Evolutionary conservation across 2,113 vertebrate species (phyloP).

Genomic region (Dipodomys stephensi): DNA sequence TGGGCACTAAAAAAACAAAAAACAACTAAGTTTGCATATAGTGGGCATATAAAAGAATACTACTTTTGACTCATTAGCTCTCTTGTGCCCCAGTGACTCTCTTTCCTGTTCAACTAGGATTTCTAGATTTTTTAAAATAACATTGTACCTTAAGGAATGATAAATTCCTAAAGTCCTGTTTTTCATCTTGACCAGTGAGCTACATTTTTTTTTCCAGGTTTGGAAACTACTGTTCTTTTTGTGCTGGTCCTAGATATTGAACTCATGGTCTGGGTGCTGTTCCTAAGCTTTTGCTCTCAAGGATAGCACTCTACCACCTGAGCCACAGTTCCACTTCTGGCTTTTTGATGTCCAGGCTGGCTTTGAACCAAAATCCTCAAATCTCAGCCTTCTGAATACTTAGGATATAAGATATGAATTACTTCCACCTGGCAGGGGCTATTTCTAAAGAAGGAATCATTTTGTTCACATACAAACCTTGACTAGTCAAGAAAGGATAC

Average conservation of each 20-base stretch:
- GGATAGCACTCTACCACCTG: too few relatives aligned
- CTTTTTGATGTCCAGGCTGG: too few relatives aligned
- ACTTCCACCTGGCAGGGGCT: too few relatives aligned
- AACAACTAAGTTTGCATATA: conserved; percentile 44
- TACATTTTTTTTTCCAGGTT: conserved; percentile 33
- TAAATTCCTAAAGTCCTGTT: conserved; percentile 45
- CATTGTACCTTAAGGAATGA: conserved; percentile 32
- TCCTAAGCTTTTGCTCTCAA: too few relatives aligned
- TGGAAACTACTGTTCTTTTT: background rate
- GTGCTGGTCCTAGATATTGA: too few relatives aligned
- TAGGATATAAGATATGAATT: too few relatives aligned
- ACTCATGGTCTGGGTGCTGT: too few relatives aligned
- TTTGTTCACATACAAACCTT: conserved; percentile 31
- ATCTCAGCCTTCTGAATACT: too few relatives aligned
- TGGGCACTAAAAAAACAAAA: background rate
- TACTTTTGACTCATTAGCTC: conserved; percentile 41
- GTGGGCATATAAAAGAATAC: conserved; percentile 8
- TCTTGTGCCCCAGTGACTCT: conserved; percentile 29
- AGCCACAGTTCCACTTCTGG: too few relatives aligned
- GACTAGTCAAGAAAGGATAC: background rate
- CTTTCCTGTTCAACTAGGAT: conserved; percentile 22
- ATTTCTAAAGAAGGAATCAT: conserved; percentile 39
- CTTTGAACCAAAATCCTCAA: too few relatives aligned
- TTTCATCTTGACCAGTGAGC: background rate
- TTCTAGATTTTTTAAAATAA: conserved; percentile 40